These are phyloP conservation scores for Lynx canadensis DNA, from an alignment of 2,113 vertebrate genomes.

Conservation along the genomic window DNA sequence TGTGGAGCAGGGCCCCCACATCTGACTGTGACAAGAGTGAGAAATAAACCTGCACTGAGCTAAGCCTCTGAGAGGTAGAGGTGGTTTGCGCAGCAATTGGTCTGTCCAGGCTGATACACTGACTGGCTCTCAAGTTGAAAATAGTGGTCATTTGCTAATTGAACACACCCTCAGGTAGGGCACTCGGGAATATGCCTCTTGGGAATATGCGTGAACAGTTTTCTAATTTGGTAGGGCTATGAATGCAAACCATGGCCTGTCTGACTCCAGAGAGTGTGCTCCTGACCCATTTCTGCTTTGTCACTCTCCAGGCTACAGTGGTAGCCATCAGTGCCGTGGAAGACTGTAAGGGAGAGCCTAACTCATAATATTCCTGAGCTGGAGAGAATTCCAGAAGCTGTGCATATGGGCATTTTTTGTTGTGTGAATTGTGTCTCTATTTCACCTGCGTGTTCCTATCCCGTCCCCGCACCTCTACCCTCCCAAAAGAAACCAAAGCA, in stretches of 20 bases:
- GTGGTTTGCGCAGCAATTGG: neutral
- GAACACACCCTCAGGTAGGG: neutral
- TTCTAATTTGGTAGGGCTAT: neutral
- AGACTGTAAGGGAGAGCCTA: neutral
- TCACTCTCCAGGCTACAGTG: neutral
- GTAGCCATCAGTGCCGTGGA: neutral
- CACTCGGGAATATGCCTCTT: neutral
- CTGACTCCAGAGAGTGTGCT: neutral
- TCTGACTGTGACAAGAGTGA: neutral
- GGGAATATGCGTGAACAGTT: fast-evolving
- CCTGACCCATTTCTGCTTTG: neutral
- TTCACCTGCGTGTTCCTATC: neutral
- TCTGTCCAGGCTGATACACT: neutral
- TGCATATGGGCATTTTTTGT: neutral
- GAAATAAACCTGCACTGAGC: neutral
- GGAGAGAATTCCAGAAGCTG: neutral
- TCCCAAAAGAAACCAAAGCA: neutral
- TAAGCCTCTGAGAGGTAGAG: neutral
- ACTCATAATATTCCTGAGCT: neutral
- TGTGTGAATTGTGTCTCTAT: neutral
- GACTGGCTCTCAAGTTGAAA: neutral
- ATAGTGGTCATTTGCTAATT: neutral
- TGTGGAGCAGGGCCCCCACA: neutral
- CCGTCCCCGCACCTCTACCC: neutral
- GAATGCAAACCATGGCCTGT: neutral